These are phyloP conservation scores for Pluvialis apricaria DNA, from an alignment of 2,113 vertebrate species.

Conservation along the genomic window DNA sequence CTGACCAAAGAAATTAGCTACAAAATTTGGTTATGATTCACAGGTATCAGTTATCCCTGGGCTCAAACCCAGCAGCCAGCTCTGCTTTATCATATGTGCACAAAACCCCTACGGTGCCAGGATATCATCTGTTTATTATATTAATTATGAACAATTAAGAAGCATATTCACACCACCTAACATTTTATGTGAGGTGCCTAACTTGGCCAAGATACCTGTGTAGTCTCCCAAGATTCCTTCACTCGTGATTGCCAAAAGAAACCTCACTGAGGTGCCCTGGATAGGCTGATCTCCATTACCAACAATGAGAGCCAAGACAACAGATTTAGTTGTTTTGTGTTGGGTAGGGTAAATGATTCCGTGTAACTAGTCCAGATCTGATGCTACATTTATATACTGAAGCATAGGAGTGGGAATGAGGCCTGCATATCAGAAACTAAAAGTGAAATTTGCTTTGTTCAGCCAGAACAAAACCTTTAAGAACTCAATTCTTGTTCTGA, in stretches of 20 bases:
- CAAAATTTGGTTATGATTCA: background rate
- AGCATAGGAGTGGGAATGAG: background rate
- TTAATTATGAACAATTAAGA: background rate
- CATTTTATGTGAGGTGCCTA: background rate
- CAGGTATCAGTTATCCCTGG: background rate
- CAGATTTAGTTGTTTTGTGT: background rate
- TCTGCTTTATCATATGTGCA: background rate
- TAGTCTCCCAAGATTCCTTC: background rate
- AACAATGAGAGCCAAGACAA: background rate
- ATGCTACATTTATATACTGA: background rate
- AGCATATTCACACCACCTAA: background rate
- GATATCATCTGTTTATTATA: background rate
- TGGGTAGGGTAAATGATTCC: background rate
- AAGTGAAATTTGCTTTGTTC: background rate
- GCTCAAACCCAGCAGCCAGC: background rate
- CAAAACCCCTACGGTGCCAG: background rate
- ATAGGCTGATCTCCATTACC: background rate
- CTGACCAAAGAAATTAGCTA: background rate
- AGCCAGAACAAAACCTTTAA: background rate
- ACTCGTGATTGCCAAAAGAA: background rate
- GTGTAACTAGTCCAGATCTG: background rate
- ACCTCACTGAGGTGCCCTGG: background rate
- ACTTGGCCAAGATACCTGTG: background rate
- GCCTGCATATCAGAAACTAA: background rate
- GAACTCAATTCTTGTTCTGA: background rate